Evolutionary conservation across 2,113 vertebrate genomes (phyloP).

Genomic region (Apteryx mantelli): DNA sequence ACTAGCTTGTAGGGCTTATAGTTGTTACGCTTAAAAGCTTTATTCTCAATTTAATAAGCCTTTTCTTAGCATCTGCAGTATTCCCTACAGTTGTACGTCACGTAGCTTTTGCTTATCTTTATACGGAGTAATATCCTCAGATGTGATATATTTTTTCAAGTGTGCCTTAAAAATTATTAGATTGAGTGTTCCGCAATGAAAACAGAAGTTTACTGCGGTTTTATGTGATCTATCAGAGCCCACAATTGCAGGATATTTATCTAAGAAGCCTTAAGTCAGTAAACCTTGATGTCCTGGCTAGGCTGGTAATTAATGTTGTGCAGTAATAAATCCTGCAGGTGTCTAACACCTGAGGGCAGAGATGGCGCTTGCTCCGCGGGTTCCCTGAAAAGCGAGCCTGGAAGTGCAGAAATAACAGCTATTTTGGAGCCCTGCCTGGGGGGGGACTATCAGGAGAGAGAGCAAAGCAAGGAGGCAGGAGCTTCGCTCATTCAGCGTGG

Average conservation of each 20-base stretch:
- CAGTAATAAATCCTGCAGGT: conserved; percentile 7
- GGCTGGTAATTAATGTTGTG: not conserved
- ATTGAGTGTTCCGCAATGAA: not conserved
- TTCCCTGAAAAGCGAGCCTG: not conserved
- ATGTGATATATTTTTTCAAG: not conserved
- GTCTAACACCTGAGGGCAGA: not conserved
- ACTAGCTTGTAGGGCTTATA: not conserved
- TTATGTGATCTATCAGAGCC: not conserved
- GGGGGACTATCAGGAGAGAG: not conserved
- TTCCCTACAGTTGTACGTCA: not conserved
- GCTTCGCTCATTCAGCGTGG: fast-evolving
- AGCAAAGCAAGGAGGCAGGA: not conserved
- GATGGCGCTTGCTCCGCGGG: not conserved
- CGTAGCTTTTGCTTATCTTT: not conserved
- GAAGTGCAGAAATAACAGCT: not conserved
- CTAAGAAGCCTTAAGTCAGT: not conserved
- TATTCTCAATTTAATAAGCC: conserved; percentile 24
- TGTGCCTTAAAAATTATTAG: conserved; percentile 21
- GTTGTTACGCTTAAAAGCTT: not conserved
- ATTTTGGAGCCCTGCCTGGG: not conserved
- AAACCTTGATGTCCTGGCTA: not conserved
- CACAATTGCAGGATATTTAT: conserved; percentile 5
- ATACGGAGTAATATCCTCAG: not conserved
- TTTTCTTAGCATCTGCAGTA: not conserved
- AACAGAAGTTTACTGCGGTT: not conserved